Evolutionary conservation across 2,797 vertebrate genomes (phyloP), one percentile per base, ranked within the genome.

Genomic region (Allobates femoralis): DNA sequence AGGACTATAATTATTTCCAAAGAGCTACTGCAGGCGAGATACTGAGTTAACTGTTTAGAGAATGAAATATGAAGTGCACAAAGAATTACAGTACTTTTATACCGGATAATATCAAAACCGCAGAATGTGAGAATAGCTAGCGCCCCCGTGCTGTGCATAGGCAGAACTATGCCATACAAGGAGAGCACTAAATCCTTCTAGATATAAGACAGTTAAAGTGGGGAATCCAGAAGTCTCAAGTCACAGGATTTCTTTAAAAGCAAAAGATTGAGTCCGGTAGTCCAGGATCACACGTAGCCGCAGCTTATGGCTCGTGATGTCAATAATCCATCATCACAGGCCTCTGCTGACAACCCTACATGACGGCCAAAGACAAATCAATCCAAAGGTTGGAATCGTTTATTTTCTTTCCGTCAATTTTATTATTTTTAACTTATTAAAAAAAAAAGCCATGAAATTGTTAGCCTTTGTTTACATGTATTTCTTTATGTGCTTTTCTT

Each of bases 1-100:
- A 88, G 86, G 82, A 81, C 83, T 88, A 85, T 76, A 84, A 87
- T 88, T 88, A 87, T 88, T 81, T 84, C 69, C 81, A 74, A 74
- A 79, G 76, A 73, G 81, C 73, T 80, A 76, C 77, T 81, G 55
- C 32, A 62, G 71, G 81, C 37, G 79, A 62, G 66, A 71, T 75
- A 79, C 66, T 50, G 67, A 3, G 46, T 84, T 87, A 85, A 85
- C 86, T 34, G 18, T 75, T 88, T 73, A 46, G 73, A 84, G 21
- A 56, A 60, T 3, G 56, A 60, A n/a, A 60, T 60, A 16, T 67
- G 28, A 0, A 67, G 30, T 19, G 30, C 0, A 46, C 28, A 67
- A 67, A 58, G 66, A 66, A 69, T 71, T 4, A 69, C 26, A 21
- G 32, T 10, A 37, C 28, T 37, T 32, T 4, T 66, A 28, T 30